Conservation (phyloP, 2,888 invertebrate species). For the Paralinhomoeus sp. region DNA sequence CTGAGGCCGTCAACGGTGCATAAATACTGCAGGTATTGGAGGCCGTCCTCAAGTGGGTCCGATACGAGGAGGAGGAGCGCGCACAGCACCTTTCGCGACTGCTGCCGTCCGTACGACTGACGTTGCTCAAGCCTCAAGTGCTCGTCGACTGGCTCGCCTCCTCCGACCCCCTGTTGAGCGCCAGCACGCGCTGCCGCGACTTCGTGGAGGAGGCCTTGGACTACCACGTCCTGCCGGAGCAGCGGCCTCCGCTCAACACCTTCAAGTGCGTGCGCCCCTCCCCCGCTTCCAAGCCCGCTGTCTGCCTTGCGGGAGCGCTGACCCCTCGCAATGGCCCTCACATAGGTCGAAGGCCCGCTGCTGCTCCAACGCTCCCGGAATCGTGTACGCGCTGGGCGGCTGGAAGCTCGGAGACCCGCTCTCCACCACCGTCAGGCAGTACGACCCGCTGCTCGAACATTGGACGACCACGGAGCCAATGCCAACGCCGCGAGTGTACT, state of each 20-base stretch:
- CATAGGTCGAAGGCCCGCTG: no score
- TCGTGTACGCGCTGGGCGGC: no score
- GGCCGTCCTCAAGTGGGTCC: conserved; percentile 55
- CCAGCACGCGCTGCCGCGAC: conserved; percentile 35
- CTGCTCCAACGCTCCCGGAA: no score
- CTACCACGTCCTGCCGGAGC: conserved; percentile 62
- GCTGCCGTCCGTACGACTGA: conserved; percentile 42
- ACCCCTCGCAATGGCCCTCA: no score
- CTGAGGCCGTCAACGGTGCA: no score
- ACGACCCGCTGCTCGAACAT: no score
- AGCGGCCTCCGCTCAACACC: conserved; percentile 48
- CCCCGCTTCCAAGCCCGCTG: no score
- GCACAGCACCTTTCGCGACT: conserved; percentile 19
- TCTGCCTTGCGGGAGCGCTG: no score
- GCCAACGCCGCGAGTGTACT: no score
- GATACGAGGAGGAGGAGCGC: conserved; percentile 39
- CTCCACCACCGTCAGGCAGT: no score
- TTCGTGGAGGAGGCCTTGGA: conserved; percentile 64
- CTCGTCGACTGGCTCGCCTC: conserved; percentile 41
- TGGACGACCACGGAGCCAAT: no score
- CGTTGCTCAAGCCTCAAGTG: conserved; percentile 54
- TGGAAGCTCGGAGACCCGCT: no score
- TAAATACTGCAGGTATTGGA: conserved; percentile 51
- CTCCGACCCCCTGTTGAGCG: conserved; percentile 28
- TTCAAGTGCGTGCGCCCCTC: conserved; percentile 33